Evolutionary conservation across 2,888 invertebrate species (phyloP), one percentile per base, ranked within the genome.

Genomic region (Noctua janthe): DNA sequence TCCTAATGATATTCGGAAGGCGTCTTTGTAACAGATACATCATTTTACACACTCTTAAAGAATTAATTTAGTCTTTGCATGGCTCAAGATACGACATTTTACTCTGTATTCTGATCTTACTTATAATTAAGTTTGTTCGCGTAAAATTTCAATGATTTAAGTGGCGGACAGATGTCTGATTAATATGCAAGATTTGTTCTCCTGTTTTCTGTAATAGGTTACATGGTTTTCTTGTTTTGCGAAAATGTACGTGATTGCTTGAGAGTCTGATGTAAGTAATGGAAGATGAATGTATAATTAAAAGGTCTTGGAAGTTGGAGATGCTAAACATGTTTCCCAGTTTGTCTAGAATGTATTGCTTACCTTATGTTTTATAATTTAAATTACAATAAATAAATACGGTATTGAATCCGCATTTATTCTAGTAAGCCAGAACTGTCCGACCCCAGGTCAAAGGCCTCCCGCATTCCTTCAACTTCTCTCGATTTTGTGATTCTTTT

Each of bases 181-280:
- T 89, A 89, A 83, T 80, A 89, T 88, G 88, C 20, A 62, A 80
- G 74, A 82, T 75, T 82, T 56, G 82, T 87, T 64, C 59, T 73
- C 20, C 8, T 6, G 74, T 78, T 78, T 75, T 70, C 77, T 73
- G 74, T 75, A 89, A 83, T 71, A 72, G 59, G 35, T 80, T 77
- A 69, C 64, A 67, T 78, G 39, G 71, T 74, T 71, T 84, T 76
- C 47, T 72, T 20, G 76, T 74, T 84, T 78, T 77, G 77, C 70
- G 59, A 74, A 75, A 87, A 74, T 39, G 43, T 15, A 84, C 74
- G 71, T 72, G 84, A 43, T 62, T 66, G n/a, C 51, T 43, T 39
- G 29, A 71, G 54, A 51, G 0, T 49, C 43, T 84, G 77, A 75
- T 73, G 75, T 81, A 81, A 85, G 59, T 70, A 0, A 1, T 76